Conservation (phyloP, 2,888 invertebrate genomes). For the Hirtodrosophila histrioides region DNA sequence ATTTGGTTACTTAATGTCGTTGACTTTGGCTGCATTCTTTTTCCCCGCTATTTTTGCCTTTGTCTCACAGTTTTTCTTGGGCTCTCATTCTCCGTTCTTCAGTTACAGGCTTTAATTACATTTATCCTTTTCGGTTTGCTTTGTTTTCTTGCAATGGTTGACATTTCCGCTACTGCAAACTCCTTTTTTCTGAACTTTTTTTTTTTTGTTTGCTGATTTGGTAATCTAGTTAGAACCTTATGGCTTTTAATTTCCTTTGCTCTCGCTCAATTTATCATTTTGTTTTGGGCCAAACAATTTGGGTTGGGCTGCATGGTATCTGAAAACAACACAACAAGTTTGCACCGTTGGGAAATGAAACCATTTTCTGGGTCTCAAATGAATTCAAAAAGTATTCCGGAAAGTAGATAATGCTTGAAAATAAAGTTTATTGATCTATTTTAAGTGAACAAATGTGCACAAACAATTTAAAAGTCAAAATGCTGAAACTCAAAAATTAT, state of each 20-base stretch:
- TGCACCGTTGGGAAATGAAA: conserved; percentile 19
- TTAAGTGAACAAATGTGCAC: too few relatives aligned
- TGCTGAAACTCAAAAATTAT: too few relatives aligned
- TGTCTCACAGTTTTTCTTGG: conserved; percentile 34
- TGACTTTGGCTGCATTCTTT: conserved; percentile 55
- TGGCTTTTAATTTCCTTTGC: conserved; percentile 78
- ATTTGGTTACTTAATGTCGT: conserved; percentile 80
- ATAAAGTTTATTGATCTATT: too few relatives aligned
- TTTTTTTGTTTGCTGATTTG: conserved; percentile 44
- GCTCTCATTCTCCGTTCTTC: conserved; percentile 35
- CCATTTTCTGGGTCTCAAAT: conserved; percentile 1
- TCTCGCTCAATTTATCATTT: conserved; percentile 72
- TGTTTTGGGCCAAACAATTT: conserved; percentile 29
- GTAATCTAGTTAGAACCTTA: conserved; percentile 73
- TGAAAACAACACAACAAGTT: conserved; percentile 25
- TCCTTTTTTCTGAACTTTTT: conserved; percentile 25
- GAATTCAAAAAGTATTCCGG: background rate
- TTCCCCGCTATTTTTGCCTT: conserved; percentile 22
- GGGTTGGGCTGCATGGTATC: conserved; percentile 15
- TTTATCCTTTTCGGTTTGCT: conserved; percentile 63
- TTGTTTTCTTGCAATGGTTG: conserved; percentile 46
- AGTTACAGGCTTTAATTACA: conserved; percentile 68
- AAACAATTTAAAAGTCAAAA: too few relatives aligned
- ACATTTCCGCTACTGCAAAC: conserved; percentile 64
- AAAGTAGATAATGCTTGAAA: too few relatives aligned